Conservation (phyloP, 2,888 invertebrate species). For the Hypomecis atomaria region DNA sequence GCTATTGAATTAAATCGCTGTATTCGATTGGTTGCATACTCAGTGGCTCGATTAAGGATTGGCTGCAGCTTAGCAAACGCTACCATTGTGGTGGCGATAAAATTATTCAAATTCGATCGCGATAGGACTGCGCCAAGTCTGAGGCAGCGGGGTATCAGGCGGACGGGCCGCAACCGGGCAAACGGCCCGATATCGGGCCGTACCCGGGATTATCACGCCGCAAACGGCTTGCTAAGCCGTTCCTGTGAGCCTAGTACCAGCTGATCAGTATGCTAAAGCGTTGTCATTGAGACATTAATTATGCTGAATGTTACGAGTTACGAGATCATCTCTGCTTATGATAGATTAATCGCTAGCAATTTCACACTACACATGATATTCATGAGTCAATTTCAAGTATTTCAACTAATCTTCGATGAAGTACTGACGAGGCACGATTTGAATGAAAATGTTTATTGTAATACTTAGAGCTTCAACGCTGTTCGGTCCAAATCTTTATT, state of each 20-base stretch:
- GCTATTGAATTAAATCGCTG: too few species aligned
- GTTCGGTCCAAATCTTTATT: too few species aligned
- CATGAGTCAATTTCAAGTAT: too few species aligned
- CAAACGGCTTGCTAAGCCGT: slow-evolving; percentile 7
- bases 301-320: slow-evolving; percentile 5
- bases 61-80: neutral
- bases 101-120: slow-evolving; percentile 20
- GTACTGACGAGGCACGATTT: too few species aligned
- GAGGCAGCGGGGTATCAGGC: slow-evolving; percentile 6
- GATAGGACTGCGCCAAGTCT: slow-evolving; percentile 14
- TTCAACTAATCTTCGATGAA: too few species aligned
- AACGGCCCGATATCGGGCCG: neutral
- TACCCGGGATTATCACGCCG: neutral
- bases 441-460: too few species aligned
- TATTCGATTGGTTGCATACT: too few species aligned
- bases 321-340: slow-evolving; percentile 1
- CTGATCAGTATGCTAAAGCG: slow-evolving; percentile 16
- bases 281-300: slow-evolving; percentile 11
- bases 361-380: neutral
- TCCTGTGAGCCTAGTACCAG: slow-evolving; percentile 1
- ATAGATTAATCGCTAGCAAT: neutral
- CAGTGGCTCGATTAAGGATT: neutral
- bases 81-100: neutral
- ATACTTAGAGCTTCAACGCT: too few species aligned
- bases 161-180: neutral